Evolutionary conservation across 2,113 vertebrate species (phyloP).

Genomic region (Xiphophorus hellerii): DNA sequence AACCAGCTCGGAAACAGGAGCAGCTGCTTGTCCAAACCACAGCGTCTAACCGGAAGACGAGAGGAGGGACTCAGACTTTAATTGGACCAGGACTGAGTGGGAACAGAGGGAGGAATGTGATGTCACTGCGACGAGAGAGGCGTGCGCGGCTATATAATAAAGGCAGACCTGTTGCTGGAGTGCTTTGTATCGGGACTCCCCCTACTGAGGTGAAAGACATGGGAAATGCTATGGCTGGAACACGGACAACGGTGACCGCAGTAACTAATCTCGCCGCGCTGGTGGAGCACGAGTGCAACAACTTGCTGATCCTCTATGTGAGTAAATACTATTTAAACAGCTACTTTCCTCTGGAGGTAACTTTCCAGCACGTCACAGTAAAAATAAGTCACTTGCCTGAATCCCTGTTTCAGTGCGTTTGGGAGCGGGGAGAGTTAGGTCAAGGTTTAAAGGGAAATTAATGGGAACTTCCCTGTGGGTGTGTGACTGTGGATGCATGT

Average conservation of each 20-base stretch:
- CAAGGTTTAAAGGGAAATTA: conserved; percentile 28
- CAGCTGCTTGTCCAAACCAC: neutral
- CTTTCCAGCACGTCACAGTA: conserved; percentile 10
- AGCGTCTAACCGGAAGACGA: neutral
- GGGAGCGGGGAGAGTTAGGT: neutral
- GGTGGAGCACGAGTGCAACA: conserved; percentile 65
- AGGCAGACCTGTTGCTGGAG: conserved; percentile 15
- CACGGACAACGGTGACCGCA: conserved; percentile 21
- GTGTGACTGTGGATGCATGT: neutral
- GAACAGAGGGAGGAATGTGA: neutral
- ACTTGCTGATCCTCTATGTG: conserved; percentile 76
- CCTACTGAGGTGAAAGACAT: neutral
- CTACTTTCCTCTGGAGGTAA: conserved; percentile 13
- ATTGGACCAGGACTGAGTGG: too few species aligned
- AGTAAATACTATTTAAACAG: conserved; percentile 49
- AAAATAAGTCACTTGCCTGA: neutral
- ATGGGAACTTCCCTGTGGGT: neutral
- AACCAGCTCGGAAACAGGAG: neutral
- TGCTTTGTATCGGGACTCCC: neutral
- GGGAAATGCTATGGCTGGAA: too few species aligned
- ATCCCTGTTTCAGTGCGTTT: neutral
- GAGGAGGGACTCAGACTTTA: neutral
- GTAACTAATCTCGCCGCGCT: conserved; percentile 62
- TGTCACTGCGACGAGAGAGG: conserved; percentile 15
- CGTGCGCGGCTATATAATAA: neutral